Base-by-base conservation (phyloP, 1,140 invertebrate genomes). In the Drosophila sturtevanti region DNA sequence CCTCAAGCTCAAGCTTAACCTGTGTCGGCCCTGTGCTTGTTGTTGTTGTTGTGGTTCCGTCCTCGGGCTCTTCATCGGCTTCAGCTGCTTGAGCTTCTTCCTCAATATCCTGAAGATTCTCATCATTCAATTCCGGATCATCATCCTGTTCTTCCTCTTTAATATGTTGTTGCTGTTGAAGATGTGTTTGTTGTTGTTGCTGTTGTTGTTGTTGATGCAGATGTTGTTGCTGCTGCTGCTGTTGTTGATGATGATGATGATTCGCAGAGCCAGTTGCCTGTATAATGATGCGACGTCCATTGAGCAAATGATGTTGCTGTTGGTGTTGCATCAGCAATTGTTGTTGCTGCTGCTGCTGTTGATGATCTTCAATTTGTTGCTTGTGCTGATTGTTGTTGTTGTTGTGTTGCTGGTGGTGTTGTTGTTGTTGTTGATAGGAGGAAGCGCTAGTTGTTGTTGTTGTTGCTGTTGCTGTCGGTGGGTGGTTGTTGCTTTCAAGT, bases 1-100 rank as follows among this genome's bases (percentile, higher is more conserved):
- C 86, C 5, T 90, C 73, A 44, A 85, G 67, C 58, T 91, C 90
- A 11, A 91, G 65, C 59, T 91, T 91, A 0, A 91, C 81, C 16
- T 81, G 86, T 12, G 86, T 65, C 18, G 48, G 79, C 52, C 9
- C 58, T 38, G 5, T 70, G 72, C 1, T 72, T 6, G 66, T 31
- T 6, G 81, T 72, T 4, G 68, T 72, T 6, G 66, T 31, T 6
- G 81, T 72, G 4, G 68, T 70, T 21, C 41, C 41, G 21, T 48
- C 27, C 10, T 87, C 84, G 0, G 85, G 89, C 64, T 91, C 85
- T 41, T 91, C 90, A 22, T 91, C 90, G 14, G 82, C 86, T 72
- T 91, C 90, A 22, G 90, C 85, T 37, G 90, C 90, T 69, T 91
- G 90, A 16, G 82, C 90, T 69, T 91, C 90, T 61, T 91, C 89